Percentiles rank a stretch among this genome's conserved stretches.
Evolutionary conservation across 1,140 invertebrate species (phyloP).

Genomic region (Drosophila eugracilis): DNA sequence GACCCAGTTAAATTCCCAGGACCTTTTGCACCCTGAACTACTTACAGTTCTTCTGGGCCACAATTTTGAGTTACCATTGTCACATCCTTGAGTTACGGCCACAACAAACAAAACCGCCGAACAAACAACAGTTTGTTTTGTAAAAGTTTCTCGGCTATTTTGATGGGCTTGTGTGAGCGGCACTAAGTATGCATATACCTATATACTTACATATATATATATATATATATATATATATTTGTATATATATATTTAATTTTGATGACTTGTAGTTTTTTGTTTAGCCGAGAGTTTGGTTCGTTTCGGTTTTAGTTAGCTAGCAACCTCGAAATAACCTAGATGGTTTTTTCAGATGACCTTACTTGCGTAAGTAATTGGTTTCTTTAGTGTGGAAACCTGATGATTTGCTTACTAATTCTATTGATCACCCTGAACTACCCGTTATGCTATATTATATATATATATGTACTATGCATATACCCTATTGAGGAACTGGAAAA

Average conservation of each 20-base stretch:
- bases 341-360: slow-evolving; percentile 52
- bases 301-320: slow-evolving; percentile 50
- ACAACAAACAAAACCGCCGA: slow-evolving; percentile 37
- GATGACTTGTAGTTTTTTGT: slow-evolving; percentile 62
- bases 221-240: background rate
- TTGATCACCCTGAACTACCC: slow-evolving; percentile 18
- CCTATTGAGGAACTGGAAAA: slow-evolving; percentile 7
- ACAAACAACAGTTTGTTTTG: slow-evolving; percentile 58
- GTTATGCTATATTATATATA: background rate
- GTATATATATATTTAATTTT: slow-evolving; percentile 57
- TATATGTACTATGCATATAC: no score
- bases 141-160: slow-evolving; percentile 52
- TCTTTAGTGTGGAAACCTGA: slow-evolving; percentile 27
- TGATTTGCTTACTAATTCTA: slow-evolving; percentile 50
- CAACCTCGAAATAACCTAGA: slow-evolving; percentile 71
- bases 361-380: slow-evolving; percentile 63
- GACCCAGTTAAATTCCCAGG: slow-evolving; percentile 46
- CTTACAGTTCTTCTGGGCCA: slow-evolving; percentile 29
- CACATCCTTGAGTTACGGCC: slow-evolving; percentile 57
- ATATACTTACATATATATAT: background rate
- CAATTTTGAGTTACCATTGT: slow-evolving; percentile 40
- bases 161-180: slow-evolving; percentile 7
- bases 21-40: slow-evolving; percentile 46
- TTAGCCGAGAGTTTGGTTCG: slow-evolving; percentile 43
- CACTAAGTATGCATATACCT: background rate